A percentile compares a stretch with the other conserved stretches of the same genome.
Conservation (phyloP, 2,888 invertebrate species). For the Piscicola geometra region DNA sequence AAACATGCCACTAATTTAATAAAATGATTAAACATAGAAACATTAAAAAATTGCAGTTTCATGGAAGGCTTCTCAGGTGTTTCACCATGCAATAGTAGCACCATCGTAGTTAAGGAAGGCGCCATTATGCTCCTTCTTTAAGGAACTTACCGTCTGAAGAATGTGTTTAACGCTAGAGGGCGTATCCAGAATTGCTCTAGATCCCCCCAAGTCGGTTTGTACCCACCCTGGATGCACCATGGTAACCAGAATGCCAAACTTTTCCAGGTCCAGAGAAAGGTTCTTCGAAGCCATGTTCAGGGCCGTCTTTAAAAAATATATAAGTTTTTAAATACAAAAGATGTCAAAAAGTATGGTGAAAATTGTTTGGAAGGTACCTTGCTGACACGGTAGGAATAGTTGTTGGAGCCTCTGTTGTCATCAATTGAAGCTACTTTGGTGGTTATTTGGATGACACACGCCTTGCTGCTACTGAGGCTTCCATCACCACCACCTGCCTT, state of each 20-base stretch:
- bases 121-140: conserved; percentile 27
- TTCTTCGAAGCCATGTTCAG: conserved; percentile 80
- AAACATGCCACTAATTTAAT: no score
- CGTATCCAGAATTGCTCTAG: conserved; percentile 70
- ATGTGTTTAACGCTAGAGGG: conserved; percentile 67
- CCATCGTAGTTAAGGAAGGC: conserved; percentile 32
- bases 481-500: conserved; percentile 54
- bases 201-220: conserved; percentile 80
- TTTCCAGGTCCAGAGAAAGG: conserved; percentile 73
- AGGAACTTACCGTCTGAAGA: conserved; percentile 63
- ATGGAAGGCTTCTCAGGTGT: no score
- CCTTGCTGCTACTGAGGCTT: conserved; percentile 56
- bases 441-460: conserved; percentile 75
- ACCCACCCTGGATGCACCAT: conserved; percentile 87
- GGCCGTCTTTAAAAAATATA: no score
- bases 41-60: no score
- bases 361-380: no score
- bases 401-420: conserved; percentile 70
- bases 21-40: no score
- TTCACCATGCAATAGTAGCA: conserved; percentile 26
- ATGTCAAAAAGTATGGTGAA: no score
- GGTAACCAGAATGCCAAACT: conserved; percentile 69
- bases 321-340: no score
- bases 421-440: conserved; percentile 75
- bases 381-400: conserved; percentile 79